These are phyloP conservation scores for Netelia melanura DNA, from an alignment of 2,888 invertebrate species.

Conservation along the genomic window DNA sequence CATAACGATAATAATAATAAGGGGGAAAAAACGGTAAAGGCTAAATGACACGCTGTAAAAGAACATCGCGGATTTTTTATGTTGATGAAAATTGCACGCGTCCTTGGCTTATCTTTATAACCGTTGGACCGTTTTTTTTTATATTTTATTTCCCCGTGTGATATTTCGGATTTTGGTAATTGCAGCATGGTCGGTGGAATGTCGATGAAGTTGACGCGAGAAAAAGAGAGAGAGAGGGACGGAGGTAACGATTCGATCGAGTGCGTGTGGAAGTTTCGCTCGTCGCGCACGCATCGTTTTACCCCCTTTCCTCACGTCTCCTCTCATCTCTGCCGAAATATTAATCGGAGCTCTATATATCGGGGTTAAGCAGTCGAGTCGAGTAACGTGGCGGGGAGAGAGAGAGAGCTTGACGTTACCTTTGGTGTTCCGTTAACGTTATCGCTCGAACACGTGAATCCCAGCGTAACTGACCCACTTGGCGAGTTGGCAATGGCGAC, in stretches of 20 bases:
- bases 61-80: not conserved
- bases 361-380: constrained; percentile 22
- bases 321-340: not conserved
- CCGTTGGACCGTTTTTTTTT: not conserved
- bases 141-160: not conserved
- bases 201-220: not conserved
- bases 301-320: not conserved
- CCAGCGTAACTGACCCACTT: constrained; percentile 21
- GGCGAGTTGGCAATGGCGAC: not conserved
- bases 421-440: constrained; percentile 19
- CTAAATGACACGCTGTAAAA: not conserved
- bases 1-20: too few species aligned
- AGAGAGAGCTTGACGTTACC: not conserved
- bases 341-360: constrained; percentile 25
- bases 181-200: not conserved
- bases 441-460: constrained; percentile 9
- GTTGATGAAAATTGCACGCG: not conserved
- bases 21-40: too few species aligned
- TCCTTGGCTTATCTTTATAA: not conserved
- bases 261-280: not conserved
- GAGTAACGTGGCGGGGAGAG: not conserved
- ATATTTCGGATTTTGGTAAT: not conserved
- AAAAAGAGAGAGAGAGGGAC: not conserved
- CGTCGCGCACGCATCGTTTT: not conserved
- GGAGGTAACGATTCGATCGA: not conserved